These are phyloP conservation scores for Chloromyia formosa DNA, from an alignment of 2,888 invertebrate genomes.

Conservation along the genomic window DNA sequence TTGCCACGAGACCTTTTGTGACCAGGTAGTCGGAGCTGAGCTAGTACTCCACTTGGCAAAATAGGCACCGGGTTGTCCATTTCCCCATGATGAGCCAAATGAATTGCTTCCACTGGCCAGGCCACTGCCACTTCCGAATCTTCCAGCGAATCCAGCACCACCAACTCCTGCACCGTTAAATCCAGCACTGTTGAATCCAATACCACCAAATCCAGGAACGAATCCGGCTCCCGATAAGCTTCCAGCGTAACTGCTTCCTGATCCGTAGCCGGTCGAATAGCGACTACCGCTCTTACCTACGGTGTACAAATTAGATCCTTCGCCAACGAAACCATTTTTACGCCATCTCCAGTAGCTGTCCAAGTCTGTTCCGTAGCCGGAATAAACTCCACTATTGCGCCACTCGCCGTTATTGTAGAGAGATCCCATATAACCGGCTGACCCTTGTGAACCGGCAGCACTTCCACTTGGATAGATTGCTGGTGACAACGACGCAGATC, in stretches of 20 bases:
- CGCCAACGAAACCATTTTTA: not conserved
- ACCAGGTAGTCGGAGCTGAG: not conserved
- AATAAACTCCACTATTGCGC: constrained; percentile 29
- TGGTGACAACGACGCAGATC: constrained; percentile 8
- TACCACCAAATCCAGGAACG: not conserved
- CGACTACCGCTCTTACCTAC: not conserved
- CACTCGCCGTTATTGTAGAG: constrained; percentile 13
- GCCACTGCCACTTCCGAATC: not conserved
- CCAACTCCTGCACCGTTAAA: not conserved
- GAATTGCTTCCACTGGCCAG: not conserved
- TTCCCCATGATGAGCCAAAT: not conserved
- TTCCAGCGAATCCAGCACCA: not conserved
- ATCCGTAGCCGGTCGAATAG: not conserved
- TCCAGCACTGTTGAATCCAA: not conserved
- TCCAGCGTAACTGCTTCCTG: not conserved
- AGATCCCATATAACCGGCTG: not conserved
- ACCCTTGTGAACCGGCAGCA: not conserved
- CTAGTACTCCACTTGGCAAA: not conserved
- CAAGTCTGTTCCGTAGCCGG: constrained; percentile 14
- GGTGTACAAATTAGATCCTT: constrained; percentile 5
- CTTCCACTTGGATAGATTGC: not conserved
- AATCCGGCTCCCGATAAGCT: not conserved
- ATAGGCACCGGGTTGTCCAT: not conserved
- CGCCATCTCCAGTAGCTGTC: constrained; percentile 19
- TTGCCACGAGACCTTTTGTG: not conserved